phyloP scores from a whole-genome alignment of 2,888 invertebrate genomes.

The Cantharis flavilabris region DNA sequence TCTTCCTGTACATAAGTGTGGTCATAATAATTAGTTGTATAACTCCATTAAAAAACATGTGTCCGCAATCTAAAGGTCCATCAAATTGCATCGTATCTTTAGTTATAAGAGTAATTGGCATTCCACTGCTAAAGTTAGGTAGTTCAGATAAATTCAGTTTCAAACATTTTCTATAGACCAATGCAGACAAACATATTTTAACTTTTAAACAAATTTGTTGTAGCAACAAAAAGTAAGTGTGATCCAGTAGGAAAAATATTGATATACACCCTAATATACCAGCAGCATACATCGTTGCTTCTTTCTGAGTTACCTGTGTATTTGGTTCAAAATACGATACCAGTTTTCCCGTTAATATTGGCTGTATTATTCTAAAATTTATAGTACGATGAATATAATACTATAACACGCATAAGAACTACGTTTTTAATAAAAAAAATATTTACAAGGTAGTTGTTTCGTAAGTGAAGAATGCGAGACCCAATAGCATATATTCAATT shows the following conservation, averaged over 20 bases:
- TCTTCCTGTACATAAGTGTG: slow-evolving; percentile 66
- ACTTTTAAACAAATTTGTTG: slow-evolving; percentile 83
- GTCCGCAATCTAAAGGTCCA: slow-evolving; percentile 75
- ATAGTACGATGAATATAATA: background rate
- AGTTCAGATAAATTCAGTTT: slow-evolving; percentile 79
- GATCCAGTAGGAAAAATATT: slow-evolving; percentile 64
- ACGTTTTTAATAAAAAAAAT: background rate
- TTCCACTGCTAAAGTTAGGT: slow-evolving; percentile 78
- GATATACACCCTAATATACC: slow-evolving; percentile 74
- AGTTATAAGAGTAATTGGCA: slow-evolving; percentile 45
- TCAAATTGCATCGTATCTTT: slow-evolving; percentile 70
- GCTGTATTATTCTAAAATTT: slow-evolving; percentile 63
- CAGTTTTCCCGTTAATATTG: slow-evolving; percentile 66
- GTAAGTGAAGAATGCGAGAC: background rate
- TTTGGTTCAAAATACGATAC: slow-evolving; percentile 69
- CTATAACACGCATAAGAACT: too few relatives aligned
- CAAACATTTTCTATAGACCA: slow-evolving; percentile 77
- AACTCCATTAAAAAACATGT: slow-evolving; percentile 81
- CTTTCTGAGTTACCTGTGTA: slow-evolving; percentile 54
- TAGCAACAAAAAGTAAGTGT: slow-evolving; percentile 86
- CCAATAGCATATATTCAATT: background rate
- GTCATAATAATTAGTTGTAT: slow-evolving; percentile 74
- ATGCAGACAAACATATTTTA: slow-evolving; percentile 78
- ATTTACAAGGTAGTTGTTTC: slow-evolving; percentile 29
- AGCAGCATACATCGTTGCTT: slow-evolving; percentile 70